Evolutionary conservation across 1,140 invertebrate genomes (phyloP).

Genomic region (Meteorus sp.): DNA sequence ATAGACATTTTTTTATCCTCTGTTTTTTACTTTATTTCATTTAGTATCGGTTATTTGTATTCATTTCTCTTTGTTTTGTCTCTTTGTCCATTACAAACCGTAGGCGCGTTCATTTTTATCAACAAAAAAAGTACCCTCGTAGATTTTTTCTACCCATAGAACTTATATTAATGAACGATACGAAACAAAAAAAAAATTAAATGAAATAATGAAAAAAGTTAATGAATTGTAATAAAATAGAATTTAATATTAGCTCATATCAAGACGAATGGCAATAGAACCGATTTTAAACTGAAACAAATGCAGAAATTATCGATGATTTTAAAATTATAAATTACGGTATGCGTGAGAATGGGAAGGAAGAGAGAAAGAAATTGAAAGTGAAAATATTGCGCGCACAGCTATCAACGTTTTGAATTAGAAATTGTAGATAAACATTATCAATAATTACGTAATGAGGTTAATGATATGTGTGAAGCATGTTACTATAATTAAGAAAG

Average conservation of each 20-base stretch:
- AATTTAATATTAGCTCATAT: constrained; percentile 53
- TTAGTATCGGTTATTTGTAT: too few species aligned
- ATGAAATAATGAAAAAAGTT: constrained; percentile 16
- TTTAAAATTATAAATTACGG: not conserved
- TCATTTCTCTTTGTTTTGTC: not conserved
- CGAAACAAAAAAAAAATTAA: too few species aligned
- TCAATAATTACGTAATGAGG: constrained; percentile 3
- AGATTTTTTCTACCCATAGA: constrained; percentile 55
- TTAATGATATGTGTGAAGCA: constrained; percentile 17
- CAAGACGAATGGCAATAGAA: constrained; percentile 32
- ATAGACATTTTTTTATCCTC: constrained; percentile 12
- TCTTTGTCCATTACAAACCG: not conserved
- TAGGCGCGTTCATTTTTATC: constrained; percentile 28
- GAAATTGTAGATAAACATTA: constrained; percentile 23
- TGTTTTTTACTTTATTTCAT: too few species aligned
- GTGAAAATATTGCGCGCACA: constrained; percentile 13
- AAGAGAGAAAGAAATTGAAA: too few species aligned
- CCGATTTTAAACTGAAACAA: not conserved
- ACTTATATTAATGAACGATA: constrained; percentile 34
- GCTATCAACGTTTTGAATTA: constrained; percentile 28
- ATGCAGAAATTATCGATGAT: not conserved
- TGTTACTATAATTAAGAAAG: constrained; percentile 23
- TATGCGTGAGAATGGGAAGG: not conserved
- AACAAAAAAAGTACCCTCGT: constrained; percentile 33
- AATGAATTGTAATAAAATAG: constrained; percentile 28